A percentile compares a stretch with the other conserved stretches of the same genome.
Evolutionary conservation across 2,113 vertebrate species (phyloP).

Genomic region (Xenopus laevis): DNA sequence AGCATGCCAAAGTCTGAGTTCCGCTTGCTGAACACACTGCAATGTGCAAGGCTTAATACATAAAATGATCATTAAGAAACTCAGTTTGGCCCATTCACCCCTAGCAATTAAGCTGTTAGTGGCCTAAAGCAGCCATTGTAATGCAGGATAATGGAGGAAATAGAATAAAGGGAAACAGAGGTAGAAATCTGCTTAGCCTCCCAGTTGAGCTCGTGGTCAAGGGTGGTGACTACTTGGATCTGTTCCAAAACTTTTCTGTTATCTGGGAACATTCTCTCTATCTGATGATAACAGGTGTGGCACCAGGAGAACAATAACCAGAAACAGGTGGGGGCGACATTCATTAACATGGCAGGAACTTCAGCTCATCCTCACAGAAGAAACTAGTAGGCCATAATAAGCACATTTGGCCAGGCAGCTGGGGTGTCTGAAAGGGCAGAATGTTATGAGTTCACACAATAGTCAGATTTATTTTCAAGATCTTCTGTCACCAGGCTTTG

Average conservation of each 20-base stretch:
- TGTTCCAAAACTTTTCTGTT: constrained; percentile 36
- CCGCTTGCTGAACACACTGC: background rate
- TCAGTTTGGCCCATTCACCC: background rate
- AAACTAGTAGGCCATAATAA: constrained; percentile 54
- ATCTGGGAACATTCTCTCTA: constrained; percentile 54
- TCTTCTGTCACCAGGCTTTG: too few relatives aligned
- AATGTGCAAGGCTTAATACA: constrained; percentile 13
- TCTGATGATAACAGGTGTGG: constrained; percentile 56
- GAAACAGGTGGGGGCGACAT: constrained; percentile 64
- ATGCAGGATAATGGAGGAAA: background rate
- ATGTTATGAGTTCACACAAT: constrained; percentile 61
- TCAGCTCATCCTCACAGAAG: constrained; percentile 41
- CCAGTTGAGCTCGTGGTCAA: constrained; percentile 12
- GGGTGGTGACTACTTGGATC: constrained; percentile 52
- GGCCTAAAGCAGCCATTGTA: background rate
- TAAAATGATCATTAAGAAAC: constrained; percentile 22
- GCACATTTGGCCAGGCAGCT: constrained; percentile 44
- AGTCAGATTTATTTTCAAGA: too few relatives aligned
- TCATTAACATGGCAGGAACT: constrained; percentile 56
- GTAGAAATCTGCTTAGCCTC: background rate
- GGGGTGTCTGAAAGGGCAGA: constrained; percentile 39
- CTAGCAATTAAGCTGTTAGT: background rate
- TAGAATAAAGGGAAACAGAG: background rate
- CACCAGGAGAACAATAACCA: constrained; percentile 66
- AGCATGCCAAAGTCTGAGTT: background rate